Percentiles rank a stretch among this genome's conserved stretches.
Conservation (phyloP, 1,140 invertebrate genomes). For the Drosophila suzukii region DNA sequence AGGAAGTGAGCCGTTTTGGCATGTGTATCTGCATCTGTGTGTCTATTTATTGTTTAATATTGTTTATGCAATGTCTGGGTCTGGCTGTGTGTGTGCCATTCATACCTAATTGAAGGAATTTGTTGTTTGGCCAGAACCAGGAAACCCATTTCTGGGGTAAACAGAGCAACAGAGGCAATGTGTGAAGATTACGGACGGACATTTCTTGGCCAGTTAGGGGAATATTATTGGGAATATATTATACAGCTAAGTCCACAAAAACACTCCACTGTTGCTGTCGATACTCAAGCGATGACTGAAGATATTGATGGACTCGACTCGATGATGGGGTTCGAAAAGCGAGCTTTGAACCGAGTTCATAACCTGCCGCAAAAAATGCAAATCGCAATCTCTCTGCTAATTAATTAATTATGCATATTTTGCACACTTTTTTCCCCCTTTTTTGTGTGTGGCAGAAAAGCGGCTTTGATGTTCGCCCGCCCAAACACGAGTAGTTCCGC, state of each 20-base stretch:
- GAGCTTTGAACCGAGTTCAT: constrained; percentile 13
- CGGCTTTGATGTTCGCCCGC: constrained; percentile 69
- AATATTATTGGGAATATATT: constrained; percentile 6
- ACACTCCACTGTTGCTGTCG: constrained; percentile 1
- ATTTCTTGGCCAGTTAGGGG: constrained; percentile 8
- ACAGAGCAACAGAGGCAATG: constrained; percentile 47
- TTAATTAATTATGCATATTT: constrained; percentile 80
- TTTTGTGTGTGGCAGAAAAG: constrained; percentile 30
- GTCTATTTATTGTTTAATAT: constrained; percentile 71
- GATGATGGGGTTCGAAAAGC: constrained; percentile 17
- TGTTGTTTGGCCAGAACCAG: constrained; percentile 50
- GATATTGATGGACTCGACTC: constrained; percentile 17
- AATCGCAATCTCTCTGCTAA: constrained; percentile 61
- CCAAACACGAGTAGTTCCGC: constrained; percentile 70
- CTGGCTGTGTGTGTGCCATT: constrained; percentile 39
- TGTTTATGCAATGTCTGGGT: constrained; percentile 66
- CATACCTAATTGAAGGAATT: constrained; percentile 70
- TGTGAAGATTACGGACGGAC: constrained; percentile 43
- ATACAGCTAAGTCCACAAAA: constrained; percentile 17
- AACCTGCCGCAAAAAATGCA: constrained; percentile 51
- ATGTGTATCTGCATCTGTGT: constrained; percentile 12
- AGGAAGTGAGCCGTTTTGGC: constrained; percentile 22
- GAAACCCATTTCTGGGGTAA: constrained; percentile 15
- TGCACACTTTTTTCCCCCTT: constrained; percentile 41
- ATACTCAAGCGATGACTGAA: constrained; percentile 30